Conservation (phyloP, 2,888 invertebrate genomes). For the Nymphalis c-album region DNA sequence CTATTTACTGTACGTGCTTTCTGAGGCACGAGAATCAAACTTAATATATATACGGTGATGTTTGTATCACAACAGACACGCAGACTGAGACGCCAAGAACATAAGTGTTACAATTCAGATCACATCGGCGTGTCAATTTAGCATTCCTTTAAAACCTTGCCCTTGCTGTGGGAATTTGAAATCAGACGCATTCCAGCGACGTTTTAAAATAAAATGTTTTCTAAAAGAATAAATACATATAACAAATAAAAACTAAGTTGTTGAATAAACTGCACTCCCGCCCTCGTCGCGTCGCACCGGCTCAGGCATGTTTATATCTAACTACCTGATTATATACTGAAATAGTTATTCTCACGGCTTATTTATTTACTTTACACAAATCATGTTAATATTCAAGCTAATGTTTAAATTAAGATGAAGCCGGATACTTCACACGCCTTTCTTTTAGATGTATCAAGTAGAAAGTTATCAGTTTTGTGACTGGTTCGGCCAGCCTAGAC, state of each 20-base stretch:
- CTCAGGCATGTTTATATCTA: neutral
- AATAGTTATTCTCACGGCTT: constrained; percentile 2
- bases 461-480: too few relatives aligned
- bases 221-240: neutral
- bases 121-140: constrained; percentile 9
- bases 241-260: neutral
- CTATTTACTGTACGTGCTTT: too few relatives aligned
- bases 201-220: neutral
- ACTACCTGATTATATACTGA: neutral
- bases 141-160: constrained; percentile 17
- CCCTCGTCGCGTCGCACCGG: neutral
- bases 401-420: neutral
- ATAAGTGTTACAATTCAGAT: constrained; percentile 12
- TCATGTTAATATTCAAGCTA: neutral
- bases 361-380: neutral
- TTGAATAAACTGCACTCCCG: constrained; percentile 2
- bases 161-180: constrained; percentile 20
- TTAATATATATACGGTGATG: neutral
- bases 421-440: too few relatives aligned
- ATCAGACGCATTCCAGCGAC: constrained; percentile 5
- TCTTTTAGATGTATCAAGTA: too few relatives aligned
- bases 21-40: neutral
- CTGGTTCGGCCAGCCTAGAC: too few relatives aligned
- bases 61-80: neutral
- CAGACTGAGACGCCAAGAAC: neutral